A percentile compares a stretch with the other conserved stretches of the same genome.
Conservation (phyloP, 1,140 invertebrate species). For the Dinoponera quadriceps region DNA sequence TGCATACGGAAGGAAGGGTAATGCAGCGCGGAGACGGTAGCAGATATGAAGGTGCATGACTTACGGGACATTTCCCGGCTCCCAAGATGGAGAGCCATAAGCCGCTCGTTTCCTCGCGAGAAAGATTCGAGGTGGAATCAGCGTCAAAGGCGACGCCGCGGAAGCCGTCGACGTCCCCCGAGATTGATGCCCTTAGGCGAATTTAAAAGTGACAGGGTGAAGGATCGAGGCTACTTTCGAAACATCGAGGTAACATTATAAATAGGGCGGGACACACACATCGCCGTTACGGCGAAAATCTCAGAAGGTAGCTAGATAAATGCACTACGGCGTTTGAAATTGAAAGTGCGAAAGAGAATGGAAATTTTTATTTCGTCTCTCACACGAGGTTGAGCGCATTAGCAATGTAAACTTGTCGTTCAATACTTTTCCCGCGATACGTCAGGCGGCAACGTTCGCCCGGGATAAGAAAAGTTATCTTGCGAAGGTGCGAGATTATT, state of each 20-base stretch:
- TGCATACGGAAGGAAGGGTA: slow-evolving; percentile 33
- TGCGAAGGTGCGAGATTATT: too few species aligned
- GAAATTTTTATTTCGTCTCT: not conserved
- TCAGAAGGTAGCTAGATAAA: slow-evolving; percentile 30
- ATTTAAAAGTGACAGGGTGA: slow-evolving; percentile 63
- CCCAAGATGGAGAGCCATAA: slow-evolving; percentile 48
- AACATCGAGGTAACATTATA: slow-evolving; percentile 52
- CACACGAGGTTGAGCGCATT: not conserved
- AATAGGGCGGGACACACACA: slow-evolving; percentile 16
- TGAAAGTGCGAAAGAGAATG: not conserved
- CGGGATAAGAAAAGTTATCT: too few species aligned
- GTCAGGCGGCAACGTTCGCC: too few species aligned
- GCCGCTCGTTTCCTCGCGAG: slow-evolving; percentile 35
- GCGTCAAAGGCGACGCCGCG: slow-evolving; percentile 52
- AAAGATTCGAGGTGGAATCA: slow-evolving; percentile 51
- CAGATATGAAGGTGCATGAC: slow-evolving; percentile 49
- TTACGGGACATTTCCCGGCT: slow-evolving; percentile 41
- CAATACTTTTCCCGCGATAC: not conserved
- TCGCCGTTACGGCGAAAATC: slow-evolving; percentile 32
- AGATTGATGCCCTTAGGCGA: slow-evolving; percentile 64
- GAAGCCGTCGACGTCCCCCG: slow-evolving; percentile 53
- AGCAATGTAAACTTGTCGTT: not conserved
- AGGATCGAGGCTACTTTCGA: slow-evolving; percentile 50
- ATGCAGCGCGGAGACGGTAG: slow-evolving; percentile 46
- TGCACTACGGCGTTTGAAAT: slow-evolving; percentile 6